Conservation (phyloP, 2,888 invertebrate genomes). For the Chaetogeoica ovagalla region DNA sequence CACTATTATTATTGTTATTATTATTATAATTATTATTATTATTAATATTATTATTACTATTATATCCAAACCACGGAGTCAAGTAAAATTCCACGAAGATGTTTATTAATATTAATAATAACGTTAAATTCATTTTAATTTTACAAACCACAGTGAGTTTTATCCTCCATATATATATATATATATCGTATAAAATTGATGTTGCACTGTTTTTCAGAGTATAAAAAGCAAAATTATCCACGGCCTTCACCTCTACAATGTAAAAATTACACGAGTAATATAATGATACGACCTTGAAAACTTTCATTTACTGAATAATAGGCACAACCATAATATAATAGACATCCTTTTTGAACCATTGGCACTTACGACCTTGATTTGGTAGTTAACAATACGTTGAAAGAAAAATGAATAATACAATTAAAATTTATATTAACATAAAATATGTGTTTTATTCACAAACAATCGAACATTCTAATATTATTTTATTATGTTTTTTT, state of each 20-base stretch:
- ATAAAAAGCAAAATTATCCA: constrained; percentile 15
- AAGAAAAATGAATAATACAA: constrained; percentile 34
- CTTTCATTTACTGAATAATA: constrained; percentile 37
- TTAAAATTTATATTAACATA: constrained; percentile 21
- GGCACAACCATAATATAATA: constrained; percentile 13
- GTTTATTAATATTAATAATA: too few species aligned
- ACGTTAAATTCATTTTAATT: background rate
- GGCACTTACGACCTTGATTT: constrained; percentile 45
- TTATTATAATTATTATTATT: too few species aligned
- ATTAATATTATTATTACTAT: too few species aligned
- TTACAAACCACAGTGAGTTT: too few species aligned
- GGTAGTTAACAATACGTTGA: constrained; percentile 33
- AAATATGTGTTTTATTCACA: background rate
- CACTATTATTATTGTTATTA: too few species aligned
- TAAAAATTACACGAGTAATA: constrained; percentile 26
- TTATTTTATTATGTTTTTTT: too few species aligned
- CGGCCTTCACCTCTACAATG: constrained; percentile 35
- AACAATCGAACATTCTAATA: background rate
- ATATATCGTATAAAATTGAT: background rate
- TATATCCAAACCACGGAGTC: background rate
- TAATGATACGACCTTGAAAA: constrained; percentile 44
- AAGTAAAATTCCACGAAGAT: background rate
- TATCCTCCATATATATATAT: too few species aligned
- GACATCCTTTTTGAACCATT: constrained; percentile 38
- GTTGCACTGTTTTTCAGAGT: constrained; percentile 21